Conservation (phyloP, 2,888 invertebrate genomes). For the Odontothrips loti region DNA sequence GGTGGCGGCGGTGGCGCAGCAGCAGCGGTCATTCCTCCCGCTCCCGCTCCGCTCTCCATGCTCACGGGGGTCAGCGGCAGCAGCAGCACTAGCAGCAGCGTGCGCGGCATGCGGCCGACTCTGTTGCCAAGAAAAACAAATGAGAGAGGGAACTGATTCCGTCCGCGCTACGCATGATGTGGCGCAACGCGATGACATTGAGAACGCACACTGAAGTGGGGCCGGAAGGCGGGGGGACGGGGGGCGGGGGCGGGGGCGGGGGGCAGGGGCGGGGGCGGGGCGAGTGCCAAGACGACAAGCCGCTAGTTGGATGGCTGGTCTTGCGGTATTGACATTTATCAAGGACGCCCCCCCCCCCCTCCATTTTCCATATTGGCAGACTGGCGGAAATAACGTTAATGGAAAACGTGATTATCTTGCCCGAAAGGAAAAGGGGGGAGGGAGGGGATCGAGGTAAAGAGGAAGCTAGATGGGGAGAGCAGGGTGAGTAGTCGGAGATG, state of each 20-base stretch:
- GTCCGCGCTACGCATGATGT: too few relatives aligned
- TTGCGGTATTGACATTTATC: not conserved
- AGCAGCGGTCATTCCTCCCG: too few relatives aligned
- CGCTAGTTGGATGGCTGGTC: not conserved
- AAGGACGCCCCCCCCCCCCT: not conserved
- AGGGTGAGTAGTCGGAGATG: too few relatives aligned
- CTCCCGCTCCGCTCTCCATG: too few relatives aligned
- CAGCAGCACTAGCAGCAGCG: too few relatives aligned
- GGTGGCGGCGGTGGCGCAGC: too few relatives aligned
- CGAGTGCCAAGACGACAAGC: not conserved
- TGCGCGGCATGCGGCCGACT: too few relatives aligned
- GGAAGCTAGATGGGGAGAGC: not conserved
- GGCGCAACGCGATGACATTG: too few relatives aligned
- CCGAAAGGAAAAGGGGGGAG: not conserved
- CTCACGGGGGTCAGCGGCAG: too few relatives aligned
- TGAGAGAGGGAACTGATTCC: too few relatives aligned
- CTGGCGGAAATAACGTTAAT: not conserved
- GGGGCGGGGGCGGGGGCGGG: too few relatives aligned
- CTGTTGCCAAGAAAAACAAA: too few relatives aligned
- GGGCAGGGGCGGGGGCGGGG: not conserved
- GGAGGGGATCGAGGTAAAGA: not conserved
- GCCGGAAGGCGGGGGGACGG: not conserved
- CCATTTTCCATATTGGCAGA: not conserved
- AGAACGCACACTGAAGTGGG: not conserved
- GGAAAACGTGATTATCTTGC: slow-evolving; percentile 3